A percentile compares a stretch with the other conserved stretches of the same genome.
These are phyloP conservation scores for Elysia crispata DNA, from an alignment of 2,888 invertebrate species.

Conservation along the genomic window DNA sequence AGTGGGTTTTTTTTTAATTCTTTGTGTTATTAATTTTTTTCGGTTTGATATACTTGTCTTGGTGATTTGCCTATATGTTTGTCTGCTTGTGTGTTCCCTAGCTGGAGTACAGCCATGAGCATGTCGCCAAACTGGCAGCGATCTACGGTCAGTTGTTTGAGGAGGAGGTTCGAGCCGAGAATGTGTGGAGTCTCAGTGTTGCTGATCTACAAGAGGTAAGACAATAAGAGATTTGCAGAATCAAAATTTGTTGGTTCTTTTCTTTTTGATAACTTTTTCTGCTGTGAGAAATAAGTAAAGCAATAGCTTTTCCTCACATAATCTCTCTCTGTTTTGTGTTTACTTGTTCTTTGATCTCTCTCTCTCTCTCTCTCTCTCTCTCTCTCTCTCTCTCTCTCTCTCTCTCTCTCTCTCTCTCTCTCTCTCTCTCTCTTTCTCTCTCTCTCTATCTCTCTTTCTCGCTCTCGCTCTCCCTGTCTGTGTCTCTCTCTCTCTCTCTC, in stretches of 20 bases:
- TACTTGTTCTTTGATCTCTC: not conserved
- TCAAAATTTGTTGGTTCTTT: too few relatives aligned
- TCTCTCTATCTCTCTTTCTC: constrained; percentile 49
- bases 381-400: constrained; percentile 3
- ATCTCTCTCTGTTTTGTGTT: too few relatives aligned
- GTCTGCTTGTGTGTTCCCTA: constrained; percentile 48
- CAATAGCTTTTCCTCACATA: too few relatives aligned
- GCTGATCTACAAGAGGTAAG: too few relatives aligned
- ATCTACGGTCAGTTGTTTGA: constrained; percentile 67
- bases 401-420: constrained; percentile 30
- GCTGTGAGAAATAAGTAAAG: too few relatives aligned
- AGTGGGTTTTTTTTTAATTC: too few relatives aligned
- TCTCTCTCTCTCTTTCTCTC: constrained; percentile 46
- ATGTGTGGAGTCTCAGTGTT: constrained; percentile 73
- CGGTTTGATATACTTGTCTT: not conserved
- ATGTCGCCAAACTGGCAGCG: constrained; percentile 67
- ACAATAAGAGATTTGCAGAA: too few relatives aligned
- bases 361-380: constrained; percentile 25
- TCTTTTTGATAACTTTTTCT: too few relatives aligned
- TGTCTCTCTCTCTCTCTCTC: constrained; percentile 18
- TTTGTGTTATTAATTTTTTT: too few relatives aligned
- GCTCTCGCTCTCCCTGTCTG: not conserved
- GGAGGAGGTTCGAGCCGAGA: constrained; percentile 65
- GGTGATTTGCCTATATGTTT: not conserved
- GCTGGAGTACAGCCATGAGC: constrained; percentile 69